phyloP scores from a whole-genome alignment of 1,140 invertebrate species.

The Scaptomyza pallida region DNA sequence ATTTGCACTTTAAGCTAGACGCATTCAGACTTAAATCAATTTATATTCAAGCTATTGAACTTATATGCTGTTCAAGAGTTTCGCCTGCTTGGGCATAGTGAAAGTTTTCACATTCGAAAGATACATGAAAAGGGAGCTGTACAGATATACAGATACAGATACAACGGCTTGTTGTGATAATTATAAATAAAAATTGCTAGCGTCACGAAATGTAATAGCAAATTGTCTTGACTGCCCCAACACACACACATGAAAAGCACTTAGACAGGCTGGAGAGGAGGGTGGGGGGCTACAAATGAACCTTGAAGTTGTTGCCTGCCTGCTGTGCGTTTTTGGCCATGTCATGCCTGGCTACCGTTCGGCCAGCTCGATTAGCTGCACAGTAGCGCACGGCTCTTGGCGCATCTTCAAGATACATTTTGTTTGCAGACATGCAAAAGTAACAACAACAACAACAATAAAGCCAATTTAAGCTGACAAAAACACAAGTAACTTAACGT shows the following conservation, averaged over 20 bases:
- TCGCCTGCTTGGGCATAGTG: slow-evolving; percentile 48
- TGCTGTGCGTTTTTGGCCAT: slow-evolving; percentile 46
- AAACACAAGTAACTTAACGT: slow-evolving; percentile 70
- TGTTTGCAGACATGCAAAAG: not conserved
- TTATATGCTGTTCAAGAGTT: too few relatives aligned
- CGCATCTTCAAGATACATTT: slow-evolving; percentile 37
- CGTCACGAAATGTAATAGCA: slow-evolving; percentile 78
- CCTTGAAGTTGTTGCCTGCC: slow-evolving; percentile 56
- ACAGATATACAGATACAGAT: slow-evolving; percentile 38
- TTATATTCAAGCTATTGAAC: too few relatives aligned
- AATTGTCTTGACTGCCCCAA: slow-evolving; percentile 60
- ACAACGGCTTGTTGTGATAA: slow-evolving; percentile 64
- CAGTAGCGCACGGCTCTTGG: slow-evolving; percentile 15
- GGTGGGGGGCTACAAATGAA: slow-evolving; percentile 59
- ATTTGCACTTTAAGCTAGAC: too few relatives aligned
- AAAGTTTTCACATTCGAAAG: slow-evolving; percentile 53
- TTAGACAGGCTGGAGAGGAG: too few relatives aligned
- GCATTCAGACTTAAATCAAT: too few relatives aligned
- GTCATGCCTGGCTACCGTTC: slow-evolving; percentile 59
- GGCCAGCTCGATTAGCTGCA: slow-evolving; percentile 56
- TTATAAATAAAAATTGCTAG: slow-evolving; percentile 78
- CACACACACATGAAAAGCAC: not conserved
- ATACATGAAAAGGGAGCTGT: slow-evolving; percentile 27
- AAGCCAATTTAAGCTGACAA: slow-evolving; percentile 67
- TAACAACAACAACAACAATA: slow-evolving; percentile 25